phyloP scores from a whole-genome alignment of 1,140 invertebrate genomes.

The Brachionus paranguensis region DNA sequence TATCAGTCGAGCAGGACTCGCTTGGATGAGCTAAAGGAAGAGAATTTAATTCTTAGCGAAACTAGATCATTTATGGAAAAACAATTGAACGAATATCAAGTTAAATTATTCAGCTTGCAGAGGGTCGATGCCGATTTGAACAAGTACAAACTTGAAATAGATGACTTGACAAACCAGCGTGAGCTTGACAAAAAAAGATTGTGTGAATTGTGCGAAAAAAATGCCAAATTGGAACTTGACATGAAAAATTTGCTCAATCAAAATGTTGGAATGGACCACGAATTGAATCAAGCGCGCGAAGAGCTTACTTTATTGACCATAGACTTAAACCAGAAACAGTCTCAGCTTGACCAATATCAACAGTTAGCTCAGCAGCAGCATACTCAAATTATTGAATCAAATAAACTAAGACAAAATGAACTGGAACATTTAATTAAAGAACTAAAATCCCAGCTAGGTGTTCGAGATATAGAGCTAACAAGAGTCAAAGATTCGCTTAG shows the following conservation, averaged over 20 bases:
- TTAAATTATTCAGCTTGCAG: slow-evolving; percentile 4
- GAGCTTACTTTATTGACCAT: not conserved
- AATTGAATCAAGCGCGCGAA: not conserved
- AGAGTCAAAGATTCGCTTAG: not conserved
- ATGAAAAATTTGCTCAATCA: slow-evolving; percentile 36
- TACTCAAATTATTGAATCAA: not conserved
- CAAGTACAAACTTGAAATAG: slow-evolving; percentile 34
- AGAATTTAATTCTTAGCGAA: slow-evolving; percentile 34
- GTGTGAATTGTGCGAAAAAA: slow-evolving; percentile 33
- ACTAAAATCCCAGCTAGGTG: not conserved
- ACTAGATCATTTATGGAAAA: slow-evolving; percentile 34
- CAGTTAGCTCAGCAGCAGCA: not conserved
- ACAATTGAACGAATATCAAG: slow-evolving; percentile 10
- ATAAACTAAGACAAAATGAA: slow-evolving; percentile 1
- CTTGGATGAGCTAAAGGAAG: slow-evolving; percentile 25
- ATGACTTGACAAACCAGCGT: not conserved
- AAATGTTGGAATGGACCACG: slow-evolving; percentile 16
- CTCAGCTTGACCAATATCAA: not conserved
- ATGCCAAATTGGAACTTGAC: slow-evolving; percentile 32
- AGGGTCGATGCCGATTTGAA: slow-evolving; percentile 17
- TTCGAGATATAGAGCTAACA: not conserved
- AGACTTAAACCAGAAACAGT: not conserved
- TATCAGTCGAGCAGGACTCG: not conserved
- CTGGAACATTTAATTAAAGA: slow-evolving; percentile 15
- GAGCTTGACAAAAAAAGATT: slow-evolving; percentile 28